phyloP scores from a whole-genome alignment of 2,797 vertebrate genomes.

The Chromis chromis region DNA sequence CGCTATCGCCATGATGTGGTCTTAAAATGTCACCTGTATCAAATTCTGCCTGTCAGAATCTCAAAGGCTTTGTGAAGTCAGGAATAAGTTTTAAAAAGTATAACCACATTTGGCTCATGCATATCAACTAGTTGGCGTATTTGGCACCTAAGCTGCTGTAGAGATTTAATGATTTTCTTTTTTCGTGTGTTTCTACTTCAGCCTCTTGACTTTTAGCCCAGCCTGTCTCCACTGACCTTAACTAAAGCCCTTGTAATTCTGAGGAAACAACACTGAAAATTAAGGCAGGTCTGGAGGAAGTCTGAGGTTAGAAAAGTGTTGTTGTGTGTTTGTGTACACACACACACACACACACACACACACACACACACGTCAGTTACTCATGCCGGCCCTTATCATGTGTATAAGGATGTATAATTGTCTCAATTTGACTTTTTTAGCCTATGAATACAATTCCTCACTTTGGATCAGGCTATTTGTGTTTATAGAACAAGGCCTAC shows the following conservation, averaged over 20 bases:
- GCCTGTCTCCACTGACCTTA: constrained; percentile 37
- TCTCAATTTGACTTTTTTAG: constrained; percentile 66
- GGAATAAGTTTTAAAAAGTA: constrained; percentile 51
- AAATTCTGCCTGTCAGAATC: constrained; percentile 47
- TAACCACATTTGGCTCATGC: constrained; percentile 54
- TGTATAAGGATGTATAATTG: constrained; percentile 60
- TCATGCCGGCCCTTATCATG: constrained; percentile 32
- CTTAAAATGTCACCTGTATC: constrained; percentile 65
- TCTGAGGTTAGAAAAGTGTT: background rate
- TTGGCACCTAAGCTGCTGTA: constrained; percentile 56
- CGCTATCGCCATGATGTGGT: constrained; percentile 46
- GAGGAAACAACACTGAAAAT: constrained; percentile 27
- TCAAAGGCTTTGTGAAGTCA: constrained; percentile 46
- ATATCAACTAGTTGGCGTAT: constrained; percentile 59
- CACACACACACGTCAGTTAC: background rate
- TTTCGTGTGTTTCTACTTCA: constrained; percentile 17
- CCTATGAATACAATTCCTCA: constrained; percentile 49
- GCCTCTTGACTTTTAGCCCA: constrained; percentile 44
- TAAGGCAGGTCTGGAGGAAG: constrained; percentile 14
- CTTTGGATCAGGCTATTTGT: constrained; percentile 43
- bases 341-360: background rate
- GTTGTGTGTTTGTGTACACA: constrained; percentile 2
- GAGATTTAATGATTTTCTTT: constrained; percentile 29
- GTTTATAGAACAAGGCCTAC: constrained; percentile 53
- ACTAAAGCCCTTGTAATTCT: constrained; percentile 63